Base-by-base conservation (phyloP, 2,888 invertebrate species). In the Aphidius colemani region DNA sequence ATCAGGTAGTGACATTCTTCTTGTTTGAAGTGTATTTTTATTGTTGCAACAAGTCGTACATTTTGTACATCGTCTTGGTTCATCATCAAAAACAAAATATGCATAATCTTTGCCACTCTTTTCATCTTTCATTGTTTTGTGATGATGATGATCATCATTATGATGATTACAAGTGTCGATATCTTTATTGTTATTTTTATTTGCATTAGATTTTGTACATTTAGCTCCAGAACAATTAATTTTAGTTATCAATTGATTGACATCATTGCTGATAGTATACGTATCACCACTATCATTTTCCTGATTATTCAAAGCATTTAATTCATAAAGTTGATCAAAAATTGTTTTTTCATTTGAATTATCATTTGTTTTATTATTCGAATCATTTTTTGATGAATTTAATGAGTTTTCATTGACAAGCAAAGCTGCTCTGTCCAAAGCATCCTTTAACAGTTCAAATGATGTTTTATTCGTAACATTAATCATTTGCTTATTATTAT, bases 391-490 rank as follows among this genome's bases (percentile, higher is more conserved):
- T 43, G 53, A 53, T 8, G 43, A 53, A 7, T 67, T 68, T 40
- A 70, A 66, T 6, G 73, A 63, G 44, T 50, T 59, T 7, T 75
- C 69, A 13, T 69, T 65, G 6, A 78, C 69, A n/a, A 78, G 73
- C 50, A 76, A 67, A 2, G 78, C 78, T 7, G 76, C 79, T 18
- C 79, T 70, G 59, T 78, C 76, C 10, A 78, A 64, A 9, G 79
- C 75, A 10, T 78, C 70, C 64, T 74, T 75, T 50, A 78, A 46
- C 4, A 68, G 67, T 61, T 70, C 69, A 59, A 79, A 61, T 0
- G 76, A 67, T 7, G 53, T 50, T 1, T 50, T 10, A 46, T 61
- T 45, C 6, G 41, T 43, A 7, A 44, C 41, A 45, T 43, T 39
- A 64, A 7, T 58, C 49, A 8, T 39, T 30, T 6, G 66, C 61